Evolutionary conservation across 2,113 vertebrate genomes (phyloP), one percentile per base, ranked within the genome.

Genomic region (Xerus inauris): DNA sequence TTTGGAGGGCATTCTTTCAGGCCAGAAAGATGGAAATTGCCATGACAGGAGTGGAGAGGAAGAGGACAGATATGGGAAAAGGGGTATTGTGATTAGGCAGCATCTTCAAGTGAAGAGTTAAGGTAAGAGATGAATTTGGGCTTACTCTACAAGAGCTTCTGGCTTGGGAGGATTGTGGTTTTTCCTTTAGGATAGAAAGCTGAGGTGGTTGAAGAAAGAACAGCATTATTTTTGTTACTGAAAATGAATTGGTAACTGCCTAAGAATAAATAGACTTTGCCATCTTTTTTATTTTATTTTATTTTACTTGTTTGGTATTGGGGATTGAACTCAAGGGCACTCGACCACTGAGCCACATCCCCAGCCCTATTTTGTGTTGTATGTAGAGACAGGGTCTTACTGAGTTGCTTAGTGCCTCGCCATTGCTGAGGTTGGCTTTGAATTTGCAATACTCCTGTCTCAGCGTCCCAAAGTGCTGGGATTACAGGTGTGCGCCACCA

Each of bases 171-270:
- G 75, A 4, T 69, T 1, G 0, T 69, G 75, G 35, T 79, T 83
- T 83, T 64, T 77, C 54, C 51, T 79, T 45, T 40, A 71, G 65
- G 7, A 5, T 57, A 72, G 26, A 54, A 81, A 59, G n/a, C 57
- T 57, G 54, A 32, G 40, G 32, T 71, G 67, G 4, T 83, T 62
- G 72, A 79, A 57, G n/a, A 86, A 90, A 86, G 38, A 87, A 87
- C 40, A 59, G 3, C 16, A 14, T 57, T 85, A 42, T 92, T 88
- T 93, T 92, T 92, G 59, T 87, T 24, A 10, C 76, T 92, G 92
- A 95, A 88, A 93, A 65, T 89, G 40, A 45, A 22, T 91, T 89
- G 35, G 65, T 84, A 51, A 79, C 35, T 89, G 20, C 75, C 26
- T 91, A 65, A 80, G 45, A 87, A 76, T 93, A 76, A 86, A 32